Conservation (phyloP, 2,797 vertebrate genomes). For the Lithobates sylvaticus region DNA sequence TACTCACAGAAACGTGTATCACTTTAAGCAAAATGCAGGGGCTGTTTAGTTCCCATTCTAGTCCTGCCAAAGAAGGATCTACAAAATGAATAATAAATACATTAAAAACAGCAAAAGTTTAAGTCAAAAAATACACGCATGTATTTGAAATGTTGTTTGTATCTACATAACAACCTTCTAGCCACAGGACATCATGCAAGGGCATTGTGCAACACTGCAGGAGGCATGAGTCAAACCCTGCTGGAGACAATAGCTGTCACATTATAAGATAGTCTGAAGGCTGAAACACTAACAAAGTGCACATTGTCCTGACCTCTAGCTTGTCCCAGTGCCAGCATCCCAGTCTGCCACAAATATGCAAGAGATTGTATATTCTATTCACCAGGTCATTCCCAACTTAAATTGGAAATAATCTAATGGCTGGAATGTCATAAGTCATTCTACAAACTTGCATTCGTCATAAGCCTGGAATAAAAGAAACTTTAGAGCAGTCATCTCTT, state of each 20-base stretch:
- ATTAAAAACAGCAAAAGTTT: not conserved
- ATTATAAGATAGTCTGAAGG: slow-evolving; percentile 64
- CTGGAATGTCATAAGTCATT: slow-evolving; percentile 57
- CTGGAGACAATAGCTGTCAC: slow-evolving; percentile 63
- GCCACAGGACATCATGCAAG: slow-evolving; percentile 64
- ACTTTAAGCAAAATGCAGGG: too few relatives aligned
- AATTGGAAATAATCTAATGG: slow-evolving; percentile 46
- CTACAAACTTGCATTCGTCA: slow-evolving; percentile 31
- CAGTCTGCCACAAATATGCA: slow-evolving; percentile 52
- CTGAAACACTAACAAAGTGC: slow-evolving; percentile 64
- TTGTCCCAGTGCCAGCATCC: slow-evolving; percentile 51
- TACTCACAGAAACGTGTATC: too few relatives aligned
- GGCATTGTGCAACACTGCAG: slow-evolving; percentile 64
- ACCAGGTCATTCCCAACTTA: slow-evolving; percentile 17
- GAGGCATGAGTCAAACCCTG: slow-evolving; percentile 67
- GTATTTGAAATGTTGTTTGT: not conserved
- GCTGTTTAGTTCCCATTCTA: not conserved
- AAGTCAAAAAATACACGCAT: not conserved
- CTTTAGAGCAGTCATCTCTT: not conserved
- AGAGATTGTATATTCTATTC: slow-evolving; percentile 13
- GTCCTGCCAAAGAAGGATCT: not conserved
- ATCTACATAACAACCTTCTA: slow-evolving; percentile 63
- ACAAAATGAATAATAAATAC: not conserved
- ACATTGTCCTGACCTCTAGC: slow-evolving; percentile 61
- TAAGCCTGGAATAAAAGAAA: slow-evolving; percentile 33